Evolutionary conservation across 2,797 vertebrate species (phyloP), one percentile per base, ranked within the genome.

Genomic region (Scleropages formosus): DNA sequence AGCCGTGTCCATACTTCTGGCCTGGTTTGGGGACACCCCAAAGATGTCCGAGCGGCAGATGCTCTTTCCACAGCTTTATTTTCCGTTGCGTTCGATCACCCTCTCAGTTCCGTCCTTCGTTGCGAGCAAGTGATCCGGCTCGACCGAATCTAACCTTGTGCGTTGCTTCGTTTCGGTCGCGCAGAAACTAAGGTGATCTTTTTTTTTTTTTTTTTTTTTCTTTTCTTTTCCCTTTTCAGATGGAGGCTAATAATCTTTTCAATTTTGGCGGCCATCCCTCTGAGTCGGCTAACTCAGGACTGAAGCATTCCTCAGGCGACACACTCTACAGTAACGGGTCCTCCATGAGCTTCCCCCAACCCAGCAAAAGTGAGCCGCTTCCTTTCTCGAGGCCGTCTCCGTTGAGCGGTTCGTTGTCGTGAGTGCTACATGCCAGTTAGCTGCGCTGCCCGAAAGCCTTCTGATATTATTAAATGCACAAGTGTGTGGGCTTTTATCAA

Each of bases 191-290:
- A 20, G 73, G 80, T 78, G 24, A 46, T 64, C 24, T 39, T 49
- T 20, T 44, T 76, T 78, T 72, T 12, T n/a, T n/a, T n/a, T n/a
- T n/a, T n/a, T n/a, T n/a, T n/a, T n/a, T n/a, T n/a, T n/a, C n/a
- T n/a, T n/a, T n/a, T n/a, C n/a, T n/a, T n/a, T n/a, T n/a, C n/a
- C n/a, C n/a, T n/a, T n/a, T 82, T 67, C 88, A 98, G 96, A 98
- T 98, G 97, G 97, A 98, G 88, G 93, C 96, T 80, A 97, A 97
- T 91, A 94, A 96, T 90, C 95, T 93, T 92, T 95, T 96, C 89
- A 94, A 94, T 89, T 97, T 95, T 87, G 90, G 93, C 87, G 93
- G 93, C 90, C 93, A 95, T 90, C 88, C 95, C 85, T 86, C 92
- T 24, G 82, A 89, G 84, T 92, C 95, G 82, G 86, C 94, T 89